Percentiles rank a stretch among this genome's conserved stretches.
phyloP scores from a whole-genome alignment of 2,797 vertebrate genomes.

The Morus bassanus region DNA sequence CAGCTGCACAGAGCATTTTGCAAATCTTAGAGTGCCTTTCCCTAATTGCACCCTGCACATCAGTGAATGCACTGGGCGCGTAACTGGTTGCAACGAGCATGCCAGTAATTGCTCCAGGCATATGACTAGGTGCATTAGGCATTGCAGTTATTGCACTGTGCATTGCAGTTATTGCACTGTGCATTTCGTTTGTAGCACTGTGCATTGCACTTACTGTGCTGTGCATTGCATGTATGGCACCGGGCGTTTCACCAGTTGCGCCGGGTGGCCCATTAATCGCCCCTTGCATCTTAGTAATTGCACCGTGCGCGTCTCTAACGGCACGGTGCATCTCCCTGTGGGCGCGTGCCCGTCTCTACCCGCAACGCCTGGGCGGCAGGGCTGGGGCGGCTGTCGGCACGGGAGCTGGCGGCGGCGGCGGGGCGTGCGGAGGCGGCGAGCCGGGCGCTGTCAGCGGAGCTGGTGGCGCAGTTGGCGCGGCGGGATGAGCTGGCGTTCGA shows the following conservation, averaged over 20 bases:
- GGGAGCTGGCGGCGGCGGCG: not conserved
- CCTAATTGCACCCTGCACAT: too few species aligned
- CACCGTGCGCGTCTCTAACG: rapidly evolving
- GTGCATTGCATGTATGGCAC: too few species aligned
- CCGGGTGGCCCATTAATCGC: too few species aligned
- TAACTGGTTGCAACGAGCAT: not conserved
- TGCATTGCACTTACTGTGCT: rapidly evolving
- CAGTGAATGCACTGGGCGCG: not conserved
- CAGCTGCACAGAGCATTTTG: not conserved
- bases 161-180: rapidly evolving
- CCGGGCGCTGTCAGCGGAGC: slow-evolving; percentile 19
- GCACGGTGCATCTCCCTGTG: not conserved
- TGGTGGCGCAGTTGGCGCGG: slow-evolving; percentile 37
- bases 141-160: too few species aligned
- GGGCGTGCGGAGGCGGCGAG: not conserved
- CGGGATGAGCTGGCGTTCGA: slow-evolving; percentile 45
- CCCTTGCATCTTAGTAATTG: rapidly evolving
- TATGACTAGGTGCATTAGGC: not conserved
- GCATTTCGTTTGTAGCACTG: too few species aligned
- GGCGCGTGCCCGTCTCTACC: rapidly evolving
- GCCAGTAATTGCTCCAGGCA: not conserved
- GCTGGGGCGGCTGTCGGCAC: not conserved
- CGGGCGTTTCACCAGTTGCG: not conserved
- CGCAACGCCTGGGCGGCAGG: not conserved
- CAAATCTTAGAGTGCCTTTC: too few species aligned